A percentile compares a stretch with the other conserved stretches of the same genome.
phyloP scores from a whole-genome alignment of 2,113 vertebrate species.

The Otus sunia region DNA sequence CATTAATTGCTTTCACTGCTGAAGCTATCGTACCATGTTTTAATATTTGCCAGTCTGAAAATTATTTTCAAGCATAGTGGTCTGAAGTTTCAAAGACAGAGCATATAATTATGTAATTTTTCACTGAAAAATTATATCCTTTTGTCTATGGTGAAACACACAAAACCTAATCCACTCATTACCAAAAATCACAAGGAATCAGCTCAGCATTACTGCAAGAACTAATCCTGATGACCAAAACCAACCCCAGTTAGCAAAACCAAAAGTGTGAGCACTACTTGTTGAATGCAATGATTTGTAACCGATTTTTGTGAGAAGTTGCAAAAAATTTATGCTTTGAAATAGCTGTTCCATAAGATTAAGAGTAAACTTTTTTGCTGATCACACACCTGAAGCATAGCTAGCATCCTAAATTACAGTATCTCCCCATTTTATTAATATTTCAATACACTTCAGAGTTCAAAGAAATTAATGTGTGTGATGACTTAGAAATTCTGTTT shows the following conservation, averaged over 20 bases:
- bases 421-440: not conserved
- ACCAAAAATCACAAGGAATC: not conserved
- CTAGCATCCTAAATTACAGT: not conserved
- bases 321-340: not conserved
- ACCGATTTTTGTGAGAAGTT: not conserved
- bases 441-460: not conserved
- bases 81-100: not conserved
- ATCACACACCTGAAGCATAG: not conserved
- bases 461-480: not conserved
- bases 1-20: conserved; percentile 19
- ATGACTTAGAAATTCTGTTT: not conserved
- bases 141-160: not conserved
- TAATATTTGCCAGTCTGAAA: not conserved
- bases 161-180: not conserved
- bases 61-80: not conserved
- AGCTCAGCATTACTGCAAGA: not conserved
- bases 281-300: not conserved
- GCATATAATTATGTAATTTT: not conserved
- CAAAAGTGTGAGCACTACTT: not conserved
- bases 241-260: not conserved
- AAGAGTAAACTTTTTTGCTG: not conserved
- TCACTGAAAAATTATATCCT: not conserved
- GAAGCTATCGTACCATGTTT: not conserved
- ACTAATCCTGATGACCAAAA: not conserved
- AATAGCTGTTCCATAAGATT: not conserved